Percentiles rank a stretch among this genome's conserved stretches.
Conservation (phyloP, 2,113 vertebrate species). For the Pelobates fuscus region DNA sequence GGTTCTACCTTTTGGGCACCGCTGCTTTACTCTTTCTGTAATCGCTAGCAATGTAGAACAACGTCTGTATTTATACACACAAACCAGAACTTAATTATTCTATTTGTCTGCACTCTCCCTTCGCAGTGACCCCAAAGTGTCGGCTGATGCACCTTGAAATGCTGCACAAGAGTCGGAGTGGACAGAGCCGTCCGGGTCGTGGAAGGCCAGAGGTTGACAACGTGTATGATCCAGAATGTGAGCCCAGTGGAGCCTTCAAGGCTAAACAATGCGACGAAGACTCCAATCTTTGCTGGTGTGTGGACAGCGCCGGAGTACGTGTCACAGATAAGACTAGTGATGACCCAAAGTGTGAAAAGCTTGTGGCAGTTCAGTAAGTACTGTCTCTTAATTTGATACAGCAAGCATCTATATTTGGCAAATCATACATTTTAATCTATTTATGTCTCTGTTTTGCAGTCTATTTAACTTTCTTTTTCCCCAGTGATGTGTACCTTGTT, state of each 20-base stretch:
- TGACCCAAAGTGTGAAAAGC: slow-evolving; percentile 53
- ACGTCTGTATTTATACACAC: no score
- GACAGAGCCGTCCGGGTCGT: slow-evolving; percentile 16
- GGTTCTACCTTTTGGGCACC: no score
- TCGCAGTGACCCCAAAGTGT: slow-evolving; percentile 52
- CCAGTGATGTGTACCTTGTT: no score
- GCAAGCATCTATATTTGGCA: no score
- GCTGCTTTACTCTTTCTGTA: no score
- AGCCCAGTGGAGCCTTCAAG: slow-evolving; percentile 51
- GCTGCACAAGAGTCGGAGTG: slow-evolving; percentile 47
- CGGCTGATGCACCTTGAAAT: slow-evolving; percentile 54
- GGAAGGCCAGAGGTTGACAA: slow-evolving; percentile 47
- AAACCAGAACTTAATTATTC: no score
- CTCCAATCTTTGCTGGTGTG: slow-evolving; percentile 56
- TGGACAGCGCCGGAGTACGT: slow-evolving; percentile 54
- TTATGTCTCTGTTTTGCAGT: no score
- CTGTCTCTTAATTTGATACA: no score
- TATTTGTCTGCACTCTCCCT: background rate
- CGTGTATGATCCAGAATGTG: slow-evolving; percentile 47
- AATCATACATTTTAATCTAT: no score
- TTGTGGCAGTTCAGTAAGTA: slow-evolving; percentile 54
- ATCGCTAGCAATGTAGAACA: no score
- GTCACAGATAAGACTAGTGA: slow-evolving; percentile 56
- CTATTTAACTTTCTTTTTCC: no score
- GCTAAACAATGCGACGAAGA: slow-evolving; percentile 57